Evolutionary conservation across 2,113 vertebrate species (phyloP).

Genomic region (Hyla sarda): DNA sequence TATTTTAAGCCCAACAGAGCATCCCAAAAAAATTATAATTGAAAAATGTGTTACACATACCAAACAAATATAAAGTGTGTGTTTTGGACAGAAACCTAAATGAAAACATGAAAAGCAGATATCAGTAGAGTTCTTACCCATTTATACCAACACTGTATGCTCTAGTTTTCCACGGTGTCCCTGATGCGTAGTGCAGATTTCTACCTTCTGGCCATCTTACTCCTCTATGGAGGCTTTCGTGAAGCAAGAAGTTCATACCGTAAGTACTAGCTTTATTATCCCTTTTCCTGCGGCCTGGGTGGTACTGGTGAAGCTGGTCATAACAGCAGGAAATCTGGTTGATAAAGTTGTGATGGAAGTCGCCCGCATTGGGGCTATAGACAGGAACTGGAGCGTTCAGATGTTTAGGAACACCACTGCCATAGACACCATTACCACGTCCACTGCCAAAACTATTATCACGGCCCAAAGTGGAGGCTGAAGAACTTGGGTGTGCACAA

Average conservation of each 20-base stretch:
- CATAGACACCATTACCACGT: conserved; percentile 70
- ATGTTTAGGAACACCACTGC: conserved; percentile 62
- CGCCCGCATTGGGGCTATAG: conserved; percentile 70
- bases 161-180: conserved; percentile 92
- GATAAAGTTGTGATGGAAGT: conserved; percentile 67
- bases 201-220: too few relatives aligned
- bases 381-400: conserved; percentile 60
- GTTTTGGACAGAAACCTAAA: too few relatives aligned
- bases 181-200: conserved; percentile 65
- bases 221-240: conserved; percentile 77
- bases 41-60: too few relatives aligned
- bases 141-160: conserved; percentile 88
- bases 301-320: conserved; percentile 84
- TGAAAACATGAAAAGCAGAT: too few relatives aligned
- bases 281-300: conserved; percentile 91
- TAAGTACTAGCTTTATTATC: conserved; percentile 98
- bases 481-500: conserved; percentile 38
- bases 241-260: conserved; percentile 92
- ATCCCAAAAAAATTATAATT: too few relatives aligned
- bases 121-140: conserved; percentile 79
- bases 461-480: conserved; percentile 67
- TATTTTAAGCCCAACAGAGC: too few relatives aligned
- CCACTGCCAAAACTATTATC: conserved; percentile 69
- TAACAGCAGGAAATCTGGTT: conserved; percentile 58
- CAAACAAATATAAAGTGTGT: too few relatives aligned